These are phyloP conservation scores for Diprion similis DNA, from an alignment of 1,140 invertebrate species.

Conservation along the genomic window DNA sequence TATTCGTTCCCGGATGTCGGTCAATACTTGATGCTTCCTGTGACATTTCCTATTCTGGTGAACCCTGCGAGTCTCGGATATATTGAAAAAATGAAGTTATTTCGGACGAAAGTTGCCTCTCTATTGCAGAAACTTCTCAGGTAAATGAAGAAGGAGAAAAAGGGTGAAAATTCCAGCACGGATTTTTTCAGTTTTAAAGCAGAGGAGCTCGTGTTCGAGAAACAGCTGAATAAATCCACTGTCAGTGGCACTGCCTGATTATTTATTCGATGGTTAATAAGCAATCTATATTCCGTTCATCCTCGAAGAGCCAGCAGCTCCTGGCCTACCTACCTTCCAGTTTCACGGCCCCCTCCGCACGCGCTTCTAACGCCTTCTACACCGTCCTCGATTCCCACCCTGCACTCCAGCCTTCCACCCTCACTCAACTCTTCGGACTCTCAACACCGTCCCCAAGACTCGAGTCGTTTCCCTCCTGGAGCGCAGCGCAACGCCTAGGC, in stretches of 20 bases:
- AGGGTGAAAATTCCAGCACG: no score
- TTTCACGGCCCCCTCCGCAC: constrained; percentile 28
- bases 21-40: no score
- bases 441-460: neutral
- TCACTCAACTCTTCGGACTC: constrained; percentile 6
- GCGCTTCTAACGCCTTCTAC: constrained; percentile 41
- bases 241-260: constrained; percentile 29
- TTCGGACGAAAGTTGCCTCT: no score
- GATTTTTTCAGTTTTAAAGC: no score
- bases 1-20: no score
- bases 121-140: no score
- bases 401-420: constrained; percentile 31
- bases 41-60: no score
- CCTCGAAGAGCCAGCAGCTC: constrained; percentile 38
- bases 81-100: no score
- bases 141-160: neutral
- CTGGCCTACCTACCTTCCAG: constrained; percentile 26
- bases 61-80: no score
- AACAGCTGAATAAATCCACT: constrained; percentile 1
- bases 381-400: constrained; percentile 25
- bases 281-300: constrained; percentile 60
- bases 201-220: neutral
- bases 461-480: neutral
- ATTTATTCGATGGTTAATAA: constrained; percentile 59
- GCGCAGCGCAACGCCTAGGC: neutral